These are phyloP conservation scores for Amblyraja radiata DNA, from an alignment of 2,797 vertebrate species.

Conservation along the genomic window DNA sequence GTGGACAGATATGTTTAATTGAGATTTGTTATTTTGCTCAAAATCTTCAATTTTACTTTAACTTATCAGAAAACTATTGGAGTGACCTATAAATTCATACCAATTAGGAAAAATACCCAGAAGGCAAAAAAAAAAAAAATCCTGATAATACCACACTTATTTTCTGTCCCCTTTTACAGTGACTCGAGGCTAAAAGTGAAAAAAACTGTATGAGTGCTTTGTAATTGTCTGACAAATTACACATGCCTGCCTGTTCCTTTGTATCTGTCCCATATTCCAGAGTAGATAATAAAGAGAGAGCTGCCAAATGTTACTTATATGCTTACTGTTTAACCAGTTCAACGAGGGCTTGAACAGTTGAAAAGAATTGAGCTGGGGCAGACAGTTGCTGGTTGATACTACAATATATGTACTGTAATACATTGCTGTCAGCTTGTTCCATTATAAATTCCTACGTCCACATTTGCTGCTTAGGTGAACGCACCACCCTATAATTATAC, in stretches of 20 bases:
- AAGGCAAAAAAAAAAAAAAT: slow-evolving; percentile 60
- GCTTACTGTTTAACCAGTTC: slow-evolving; percentile 29
- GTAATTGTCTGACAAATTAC: slow-evolving; percentile 82
- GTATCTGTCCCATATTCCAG: slow-evolving; percentile 77
- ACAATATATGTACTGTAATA: not conserved
- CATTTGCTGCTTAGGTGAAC: not conserved
- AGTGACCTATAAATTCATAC: slow-evolving; percentile 28
- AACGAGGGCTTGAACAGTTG: not conserved
- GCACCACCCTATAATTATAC: not conserved
- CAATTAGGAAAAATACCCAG: slow-evolving; percentile 54
- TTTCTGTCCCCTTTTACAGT: slow-evolving; percentile 59
- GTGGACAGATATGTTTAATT: not conserved
- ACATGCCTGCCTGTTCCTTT: slow-evolving; percentile 75
- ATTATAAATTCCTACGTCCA: not conserved
- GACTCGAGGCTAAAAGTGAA: slow-evolving; percentile 80
- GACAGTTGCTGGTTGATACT: not conserved
- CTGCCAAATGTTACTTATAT: slow-evolving; percentile 73
- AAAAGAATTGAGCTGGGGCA: not conserved
- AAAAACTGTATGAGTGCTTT: slow-evolving; percentile 70
- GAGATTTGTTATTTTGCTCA: not conserved
- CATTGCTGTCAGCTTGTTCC: slow-evolving; percentile 6
- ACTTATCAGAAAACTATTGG: slow-evolving; percentile 24
- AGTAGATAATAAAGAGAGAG: slow-evolving; percentile 74
- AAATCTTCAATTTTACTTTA: not conserved
- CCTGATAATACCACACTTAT: slow-evolving; percentile 73